Percentiles rank a stretch among this genome's conserved stretches.
phyloP scores from a whole-genome alignment of 1,140 invertebrate species.

The Neodiprion pinetum region DNA sequence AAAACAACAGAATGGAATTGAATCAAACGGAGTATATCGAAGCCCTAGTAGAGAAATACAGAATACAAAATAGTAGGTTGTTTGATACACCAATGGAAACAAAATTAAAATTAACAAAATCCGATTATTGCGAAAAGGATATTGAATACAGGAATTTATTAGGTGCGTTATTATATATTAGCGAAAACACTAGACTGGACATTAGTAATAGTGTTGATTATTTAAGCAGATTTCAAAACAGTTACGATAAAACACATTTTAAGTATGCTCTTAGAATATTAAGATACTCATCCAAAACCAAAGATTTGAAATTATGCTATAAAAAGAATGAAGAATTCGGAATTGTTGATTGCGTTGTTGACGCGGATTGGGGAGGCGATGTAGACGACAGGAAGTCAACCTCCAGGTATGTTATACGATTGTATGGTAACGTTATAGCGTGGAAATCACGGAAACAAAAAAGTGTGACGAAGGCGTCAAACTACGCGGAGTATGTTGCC shows the following conservation, averaged over 20 bases:
- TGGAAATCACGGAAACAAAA: constrained; percentile 35
- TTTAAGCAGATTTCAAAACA: constrained; percentile 7
- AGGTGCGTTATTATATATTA: too few relatives aligned
- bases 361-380: constrained; percentile 18
- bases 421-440: constrained; percentile 26
- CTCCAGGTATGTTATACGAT: not conserved
- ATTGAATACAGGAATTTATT: not conserved
- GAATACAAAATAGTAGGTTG: not conserved
- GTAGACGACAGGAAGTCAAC: constrained; percentile 17
- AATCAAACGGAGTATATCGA: too few relatives aligned
- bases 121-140: not conserved
- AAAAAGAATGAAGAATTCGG: too few relatives aligned
- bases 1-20: too few relatives aligned
- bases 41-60: too few relatives aligned
- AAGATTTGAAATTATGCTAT: too few relatives aligned
- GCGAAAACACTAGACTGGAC: too few relatives aligned
- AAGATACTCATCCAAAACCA: too few relatives aligned
- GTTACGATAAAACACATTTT: not conserved
- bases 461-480: constrained; percentile 29
- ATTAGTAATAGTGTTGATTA: not conserved
- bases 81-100: constrained; percentile 5
- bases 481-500: constrained; percentile 34
- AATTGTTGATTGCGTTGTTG: constrained; percentile 4
- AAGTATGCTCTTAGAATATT: not conserved
- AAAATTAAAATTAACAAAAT: not conserved